These are phyloP conservation scores for Aviceda subcristata DNA, from an alignment of 2,113 vertebrate species.

Conservation along the genomic window DNA sequence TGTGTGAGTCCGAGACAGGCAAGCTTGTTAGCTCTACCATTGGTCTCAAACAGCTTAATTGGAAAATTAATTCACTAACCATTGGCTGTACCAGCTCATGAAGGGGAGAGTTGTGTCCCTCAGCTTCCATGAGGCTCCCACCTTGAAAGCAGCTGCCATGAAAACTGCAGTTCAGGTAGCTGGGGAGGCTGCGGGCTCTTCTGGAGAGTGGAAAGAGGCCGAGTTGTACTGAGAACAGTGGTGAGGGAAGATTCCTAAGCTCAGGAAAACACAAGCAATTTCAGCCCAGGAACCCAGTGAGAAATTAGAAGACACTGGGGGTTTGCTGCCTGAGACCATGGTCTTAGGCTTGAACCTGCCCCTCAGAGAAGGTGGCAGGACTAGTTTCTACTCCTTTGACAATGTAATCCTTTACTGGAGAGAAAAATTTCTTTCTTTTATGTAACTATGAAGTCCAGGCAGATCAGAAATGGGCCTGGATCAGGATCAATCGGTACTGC, in stretches of 20 bases:
- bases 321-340: not conserved
- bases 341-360: not conserved
- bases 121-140: not conserved
- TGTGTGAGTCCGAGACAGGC: not conserved
- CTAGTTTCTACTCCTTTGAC: not conserved
- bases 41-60: not conserved
- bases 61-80: not conserved
- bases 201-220: not conserved
- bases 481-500: not conserved
- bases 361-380: not conserved
- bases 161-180: not conserved
- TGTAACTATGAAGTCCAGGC: not conserved
- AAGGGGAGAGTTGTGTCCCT: not conserved
- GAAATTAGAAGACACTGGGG: not conserved
- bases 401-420: not conserved
- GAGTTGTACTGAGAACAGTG: not conserved
- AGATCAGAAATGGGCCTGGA: not conserved
- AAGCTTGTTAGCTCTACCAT: not conserved
- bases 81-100: not conserved
- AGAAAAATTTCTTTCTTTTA: not conserved
- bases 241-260: not conserved
- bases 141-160: not conserved
- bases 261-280: not conserved
- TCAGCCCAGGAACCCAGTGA: not conserved
- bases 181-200: not conserved